A percentile compares a stretch with the other conserved stretches of the same genome.
Evolutionary conservation across 2,113 vertebrate species (phyloP).

Genomic region (Pomatostomus ruficeps): DNA sequence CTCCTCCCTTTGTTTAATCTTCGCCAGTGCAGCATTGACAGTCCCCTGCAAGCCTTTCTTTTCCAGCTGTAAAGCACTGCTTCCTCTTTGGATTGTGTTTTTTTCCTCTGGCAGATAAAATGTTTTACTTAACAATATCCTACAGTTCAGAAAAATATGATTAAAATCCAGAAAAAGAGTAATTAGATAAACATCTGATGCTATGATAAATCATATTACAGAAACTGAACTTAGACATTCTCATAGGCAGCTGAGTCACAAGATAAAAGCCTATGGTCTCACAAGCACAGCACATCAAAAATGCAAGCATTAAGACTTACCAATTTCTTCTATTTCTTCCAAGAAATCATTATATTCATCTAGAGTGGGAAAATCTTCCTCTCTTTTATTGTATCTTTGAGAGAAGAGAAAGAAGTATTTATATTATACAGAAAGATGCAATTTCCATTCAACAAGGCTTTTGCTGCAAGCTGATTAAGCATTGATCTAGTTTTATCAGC

Average conservation of each 20-base stretch:
- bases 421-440: not conserved
- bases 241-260: slow-evolving; percentile 4
- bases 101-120: slow-evolving; percentile 10
- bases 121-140: slow-evolving; percentile 3
- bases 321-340: slow-evolving; percentile 94
- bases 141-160: slow-evolving; percentile 21
- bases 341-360: slow-evolving; percentile 94
- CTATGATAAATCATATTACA: slow-evolving; percentile 20
- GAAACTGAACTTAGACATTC: slow-evolving; percentile 16
- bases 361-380: slow-evolving; percentile 88
- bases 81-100: not conserved
- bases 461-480: not conserved
- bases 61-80: not conserved
- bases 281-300: slow-evolving; percentile 13
- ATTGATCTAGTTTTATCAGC: not conserved
- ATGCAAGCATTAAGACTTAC: slow-evolving; percentile 74
- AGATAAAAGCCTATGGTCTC: slow-evolving; percentile 39
- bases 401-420: slow-evolving; percentile 31
- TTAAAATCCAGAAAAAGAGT: slow-evolving; percentile 15
- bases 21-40: not conserved
- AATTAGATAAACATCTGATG: slow-evolving; percentile 39
- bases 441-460: not conserved
- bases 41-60: not conserved
- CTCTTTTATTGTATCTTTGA: slow-evolving; percentile 96
- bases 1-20: slow-evolving; percentile 28